phyloP scores from a whole-genome alignment of 2,797 vertebrate genomes.

The Peromyscus melanophrys region DNA sequence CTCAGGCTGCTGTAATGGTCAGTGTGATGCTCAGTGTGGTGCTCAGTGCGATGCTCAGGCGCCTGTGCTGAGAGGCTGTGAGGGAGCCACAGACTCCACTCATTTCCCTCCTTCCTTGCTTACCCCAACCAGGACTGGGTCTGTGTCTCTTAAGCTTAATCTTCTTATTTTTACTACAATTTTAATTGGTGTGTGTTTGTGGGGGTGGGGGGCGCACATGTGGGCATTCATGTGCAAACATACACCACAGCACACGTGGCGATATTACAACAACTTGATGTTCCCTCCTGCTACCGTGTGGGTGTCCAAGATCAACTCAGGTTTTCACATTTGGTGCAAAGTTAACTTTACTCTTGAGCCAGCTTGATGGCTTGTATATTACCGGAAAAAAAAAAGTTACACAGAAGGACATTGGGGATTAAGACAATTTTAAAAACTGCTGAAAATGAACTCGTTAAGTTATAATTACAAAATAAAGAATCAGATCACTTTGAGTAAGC shows the following conservation, averaged over 20 bases:
- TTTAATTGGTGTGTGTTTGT: background rate
- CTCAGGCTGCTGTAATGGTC: rapidly evolving
- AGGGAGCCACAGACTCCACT: background rate
- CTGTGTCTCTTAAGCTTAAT: background rate
- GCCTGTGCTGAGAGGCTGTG: background rate
- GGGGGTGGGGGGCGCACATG: too few relatives aligned
- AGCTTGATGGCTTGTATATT: background rate
- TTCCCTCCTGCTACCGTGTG: background rate
- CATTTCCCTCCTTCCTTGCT: background rate
- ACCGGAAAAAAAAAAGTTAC: background rate
- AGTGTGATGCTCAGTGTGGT: background rate
- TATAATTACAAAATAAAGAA: constrained; percentile 15
- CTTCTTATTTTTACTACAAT: background rate
- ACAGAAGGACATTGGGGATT: background rate
- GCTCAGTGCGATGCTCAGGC: background rate
- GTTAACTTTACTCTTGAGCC: background rate
- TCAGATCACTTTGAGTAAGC: background rate
- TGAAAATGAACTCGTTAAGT: background rate
- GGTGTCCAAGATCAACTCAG: background rate
- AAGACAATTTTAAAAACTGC: background rate
- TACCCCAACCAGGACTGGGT: background rate
- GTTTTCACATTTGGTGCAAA: background rate
- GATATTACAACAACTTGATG: background rate
- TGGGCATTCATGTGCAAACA: background rate
- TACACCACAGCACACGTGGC: background rate